Conservation (phyloP, 2,797 vertebrate genomes). For the Eulemur albifrons region DNA sequence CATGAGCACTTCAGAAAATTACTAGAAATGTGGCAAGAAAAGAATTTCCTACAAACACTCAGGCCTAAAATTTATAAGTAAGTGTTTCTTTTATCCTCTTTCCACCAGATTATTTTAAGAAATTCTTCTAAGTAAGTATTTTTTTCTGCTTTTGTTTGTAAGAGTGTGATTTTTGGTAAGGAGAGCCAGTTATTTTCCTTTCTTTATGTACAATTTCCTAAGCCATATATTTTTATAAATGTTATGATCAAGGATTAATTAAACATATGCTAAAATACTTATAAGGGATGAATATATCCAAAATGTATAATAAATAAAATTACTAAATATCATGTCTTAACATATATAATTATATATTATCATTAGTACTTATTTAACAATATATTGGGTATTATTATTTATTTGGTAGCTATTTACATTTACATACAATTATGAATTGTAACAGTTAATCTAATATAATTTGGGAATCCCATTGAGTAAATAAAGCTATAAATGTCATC, state of each 20-base stretch:
- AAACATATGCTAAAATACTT: not conserved
- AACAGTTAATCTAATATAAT: not conserved
- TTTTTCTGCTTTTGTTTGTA: not conserved
- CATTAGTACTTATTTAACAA: not conserved
- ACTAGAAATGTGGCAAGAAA: constrained; percentile 75
- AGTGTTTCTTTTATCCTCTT: constrained; percentile 21
- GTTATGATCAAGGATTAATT: not conserved
- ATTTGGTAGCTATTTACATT: not conserved
- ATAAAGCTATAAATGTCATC: not conserved
- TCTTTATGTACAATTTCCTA: not conserved
- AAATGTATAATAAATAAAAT: not conserved
- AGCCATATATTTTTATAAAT: not conserved
- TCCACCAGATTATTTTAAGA: constrained; percentile 32
- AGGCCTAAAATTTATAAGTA: constrained; percentile 53
- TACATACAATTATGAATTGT: not conserved
- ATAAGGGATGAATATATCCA: not conserved
- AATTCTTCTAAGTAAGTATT: not conserved
- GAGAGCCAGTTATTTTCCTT: not conserved
- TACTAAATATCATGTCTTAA: not conserved
- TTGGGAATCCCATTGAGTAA: not conserved
- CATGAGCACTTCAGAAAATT: constrained; percentile 80
- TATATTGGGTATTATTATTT: not conserved
- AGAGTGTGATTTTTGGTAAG: not conserved
- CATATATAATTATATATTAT: not conserved
- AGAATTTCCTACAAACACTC: constrained; percentile 64